Base-by-base conservation (phyloP, 2,797 vertebrate species). In the Rhinella marina region DNA sequence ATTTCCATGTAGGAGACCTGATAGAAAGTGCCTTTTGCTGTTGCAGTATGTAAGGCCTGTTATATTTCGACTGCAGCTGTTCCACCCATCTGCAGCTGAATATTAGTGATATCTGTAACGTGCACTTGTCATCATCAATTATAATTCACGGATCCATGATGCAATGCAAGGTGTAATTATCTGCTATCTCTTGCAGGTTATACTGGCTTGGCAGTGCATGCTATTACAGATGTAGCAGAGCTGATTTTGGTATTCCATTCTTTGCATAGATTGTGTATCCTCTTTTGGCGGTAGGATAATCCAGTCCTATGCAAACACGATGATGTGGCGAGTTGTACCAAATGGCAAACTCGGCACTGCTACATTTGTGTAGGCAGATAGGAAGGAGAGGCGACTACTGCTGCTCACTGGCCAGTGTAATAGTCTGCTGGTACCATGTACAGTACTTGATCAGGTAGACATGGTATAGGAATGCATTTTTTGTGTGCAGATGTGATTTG, bases 41-140 rank as follows among this genome's bases (percentile, higher is more conserved):
- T 75, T 41, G 88, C 84, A 81, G 88, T 57, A 66, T 27, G 91
- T 21, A 76, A 86, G 57, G 70, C 89, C 88, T 81, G 2, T 4
- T 27, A n/a, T 25, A 25, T 17, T 86, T 88, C 83, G 27, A 62
- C 56, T 16, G 72, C 75, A 75, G 90, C 87, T 90, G 89, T 79
- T 7, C 64, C 87, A 87, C 90, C 88, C 90, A 77, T 88, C 64
- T 86, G 62, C 54, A 0, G 73, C 62, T 61, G 56, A 59, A n/a
- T 84, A 16, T 32, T 10, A 10, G 7, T 68, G 48, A 11, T 25
- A 7, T 21, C 29, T 32, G 16, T 62, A 32, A 61, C 19, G 32
- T 83, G 64, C 19, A 32, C 21, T 16, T 17, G 16, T 11, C 2
- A 78, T 25, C 48, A 8, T 81, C 3, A 56, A 56, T 56, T 17